These are phyloP conservation scores for Phoebastria nigripes DNA, from an alignment of 2,797 vertebrate genomes.

Conservation along the genomic window DNA sequence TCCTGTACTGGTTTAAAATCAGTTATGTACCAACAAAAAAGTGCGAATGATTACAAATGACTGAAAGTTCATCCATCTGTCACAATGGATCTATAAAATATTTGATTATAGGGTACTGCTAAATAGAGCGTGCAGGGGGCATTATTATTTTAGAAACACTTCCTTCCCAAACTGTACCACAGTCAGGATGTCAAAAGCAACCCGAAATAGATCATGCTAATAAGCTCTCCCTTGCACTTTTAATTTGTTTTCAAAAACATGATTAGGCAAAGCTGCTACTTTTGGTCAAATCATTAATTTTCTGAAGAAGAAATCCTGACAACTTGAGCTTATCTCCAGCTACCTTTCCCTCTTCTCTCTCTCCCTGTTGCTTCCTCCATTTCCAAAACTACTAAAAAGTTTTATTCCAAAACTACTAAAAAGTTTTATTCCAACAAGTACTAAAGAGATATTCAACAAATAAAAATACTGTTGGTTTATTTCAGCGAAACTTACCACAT, in stretches of 20 bases:
- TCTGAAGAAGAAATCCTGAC: neutral
- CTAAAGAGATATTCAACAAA: neutral
- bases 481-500: neutral
- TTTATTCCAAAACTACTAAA: neutral
- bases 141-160: neutral
- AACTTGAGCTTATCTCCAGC: neutral
- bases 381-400: neutral
- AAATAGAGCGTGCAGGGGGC: rapidly evolving
- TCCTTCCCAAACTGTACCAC: neutral
- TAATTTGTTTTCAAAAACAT: neutral
- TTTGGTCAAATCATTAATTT: neutral
- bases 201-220: neutral
- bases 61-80: neutral
- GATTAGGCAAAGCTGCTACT: neutral
- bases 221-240: neutral
- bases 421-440: neutral
- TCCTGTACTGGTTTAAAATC: neutral
- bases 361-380: neutral
- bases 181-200: neutral
- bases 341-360: neutral
- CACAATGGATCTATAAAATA: neutral
- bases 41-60: neutral
- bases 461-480: neutral
- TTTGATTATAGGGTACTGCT: neutral
- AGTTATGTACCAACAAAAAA: neutral